Evolutionary conservation across 2,888 invertebrate species (phyloP).

Genomic region (Napeogenes sylphis): DNA sequence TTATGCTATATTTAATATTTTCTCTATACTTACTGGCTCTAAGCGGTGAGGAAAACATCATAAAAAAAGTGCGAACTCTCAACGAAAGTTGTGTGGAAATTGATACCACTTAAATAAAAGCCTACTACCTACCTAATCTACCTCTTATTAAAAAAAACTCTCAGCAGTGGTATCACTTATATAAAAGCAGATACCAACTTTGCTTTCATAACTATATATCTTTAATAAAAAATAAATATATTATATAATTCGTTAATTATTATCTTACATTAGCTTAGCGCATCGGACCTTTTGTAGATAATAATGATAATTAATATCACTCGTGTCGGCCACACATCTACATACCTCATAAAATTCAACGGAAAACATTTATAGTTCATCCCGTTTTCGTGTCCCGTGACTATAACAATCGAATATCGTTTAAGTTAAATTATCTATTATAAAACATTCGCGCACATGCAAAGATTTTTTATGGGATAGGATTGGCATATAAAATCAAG

Average conservation of each 20-base stretch:
- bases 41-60: too few species aligned
- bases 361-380: slow-evolving; percentile 47
- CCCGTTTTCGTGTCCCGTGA: slow-evolving; percentile 57
- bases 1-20: too few species aligned
- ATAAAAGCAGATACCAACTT: too few species aligned
- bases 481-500: too few species aligned
- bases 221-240: not conserved
- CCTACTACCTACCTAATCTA: too few species aligned
- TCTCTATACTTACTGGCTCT: too few species aligned
- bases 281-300: slow-evolving; percentile 20
- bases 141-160: too few species aligned
- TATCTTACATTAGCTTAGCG: not conserved
- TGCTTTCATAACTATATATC: too few species aligned
- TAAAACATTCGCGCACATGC: slow-evolving; percentile 43
- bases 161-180: too few species aligned
- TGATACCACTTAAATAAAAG: too few species aligned
- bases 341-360: slow-evolving; percentile 62
- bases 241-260: not conserved
- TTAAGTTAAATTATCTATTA: slow-evolving; percentile 54
- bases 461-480: not conserved
- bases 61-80: too few species aligned
- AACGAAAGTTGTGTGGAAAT: too few species aligned
- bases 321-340: slow-evolving; percentile 69
- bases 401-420: slow-evolving; percentile 55
- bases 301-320: slow-evolving; percentile 23